Base-by-base conservation (phyloP, 2,888 invertebrate genomes). In the Drosophila anceps region DNA sequence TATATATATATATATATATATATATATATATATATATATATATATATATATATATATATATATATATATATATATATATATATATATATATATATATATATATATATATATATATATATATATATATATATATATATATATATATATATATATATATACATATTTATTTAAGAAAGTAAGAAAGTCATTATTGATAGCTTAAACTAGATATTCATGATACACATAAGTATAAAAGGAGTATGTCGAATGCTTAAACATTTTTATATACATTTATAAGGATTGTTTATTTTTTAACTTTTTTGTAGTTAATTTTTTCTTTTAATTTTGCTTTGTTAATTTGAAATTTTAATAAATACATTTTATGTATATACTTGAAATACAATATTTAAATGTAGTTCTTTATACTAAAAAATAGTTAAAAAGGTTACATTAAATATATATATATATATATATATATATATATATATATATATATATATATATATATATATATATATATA, bases 401-500 rank as follows among this genome's bases (percentile, higher is more conserved):
- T 33, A 63, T 73, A 46, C 54, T 81, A 69, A 67, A 81, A 79
- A 81, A 76, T 69, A 73, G 61, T 81, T 73, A 77, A 81, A 79
- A 80, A 18, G 74, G 63, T 65, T 68, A 63, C 58, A n/a, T n/a
- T 59, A 50, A 53, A 61, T 20, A 44, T 24, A 13, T 8, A 24
- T 24, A 24, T 24, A 24, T 24, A 24, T 24, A 24, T 24, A 24
- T 24, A 24, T 24, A 24, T 24, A 24, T 24, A 24, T 59, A 50
- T 55, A 61, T 20, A 44, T 24, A 13, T 43, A 20, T 18, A 20
- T 13, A 43, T 18, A 43, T 20, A 20, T 43, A 20, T 12, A 20
- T 46, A 46, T 27, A n/a, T 27, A 46, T 46, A 15, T 27, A 24
- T 46, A 46, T 69, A 50, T 70, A 39, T 48, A 43, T 59, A 50